Base-by-base conservation (phyloP, 2,888 invertebrate genomes). In the Gymnosoma rotundatum region DNA sequence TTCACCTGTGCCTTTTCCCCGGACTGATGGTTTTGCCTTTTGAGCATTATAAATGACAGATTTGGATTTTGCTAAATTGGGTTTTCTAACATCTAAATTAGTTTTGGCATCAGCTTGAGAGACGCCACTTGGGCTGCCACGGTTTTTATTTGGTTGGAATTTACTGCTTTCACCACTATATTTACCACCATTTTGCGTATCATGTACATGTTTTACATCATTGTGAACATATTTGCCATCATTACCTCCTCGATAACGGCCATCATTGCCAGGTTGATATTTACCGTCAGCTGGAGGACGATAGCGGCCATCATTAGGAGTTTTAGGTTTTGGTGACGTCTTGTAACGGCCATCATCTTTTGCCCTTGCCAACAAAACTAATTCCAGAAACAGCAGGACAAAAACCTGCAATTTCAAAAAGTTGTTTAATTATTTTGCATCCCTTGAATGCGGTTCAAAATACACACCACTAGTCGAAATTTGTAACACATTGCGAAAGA, bases 221-320 rank as follows among this genome's bases (percentile, higher is more conserved):
- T 93, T 87, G 86, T 94, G 94, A 88, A 93, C 89, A 89, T 94
- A 94, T 87, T 93, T 93, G 1, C 91, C 92, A 69, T 90, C 90
- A 70, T 88, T 89, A 8, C 83, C 88, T 1, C 89, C 88, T 0
- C 87, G 56, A 80, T 92, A 92, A 32, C 89, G 88, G n/a, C 92
- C 92, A 86, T 91, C 91, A 72, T 78, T 86, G 21, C 73, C 85
- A 0, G 89, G 88, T 60, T 89, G 88, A 89, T 94, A 94, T 86
- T 93, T 93, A 5, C 91, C 91, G 83, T 89, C 89, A 20, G 85
- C 80, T 5, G 61, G 86, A 2, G 89, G 83, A 6, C 86, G 83
- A 87, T 91, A 92, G 21, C 90, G 88, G 18, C 91, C 92, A 80
- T 89, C 90, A n/a, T 83, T 87, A 45, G 70, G 67, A 21, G 61